Evolutionary conservation across 2,888 invertebrate genomes (phyloP).

Genomic region (Nomada goodeniana): DNA sequence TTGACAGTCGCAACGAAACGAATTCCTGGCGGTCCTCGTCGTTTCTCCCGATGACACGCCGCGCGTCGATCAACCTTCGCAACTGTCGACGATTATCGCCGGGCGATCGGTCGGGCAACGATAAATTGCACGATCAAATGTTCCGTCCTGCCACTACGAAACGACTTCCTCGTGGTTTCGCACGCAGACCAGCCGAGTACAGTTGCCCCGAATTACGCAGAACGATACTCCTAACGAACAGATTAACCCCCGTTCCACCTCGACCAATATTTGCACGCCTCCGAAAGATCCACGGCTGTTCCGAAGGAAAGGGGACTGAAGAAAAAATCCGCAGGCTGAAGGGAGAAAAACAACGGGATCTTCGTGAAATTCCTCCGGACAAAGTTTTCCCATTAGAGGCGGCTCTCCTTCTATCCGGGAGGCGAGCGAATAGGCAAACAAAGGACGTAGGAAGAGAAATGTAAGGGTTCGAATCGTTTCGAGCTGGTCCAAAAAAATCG

Average conservation of each 20-base stretch:
- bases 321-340: not conserved
- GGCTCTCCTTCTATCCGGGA: constrained; percentile 9
- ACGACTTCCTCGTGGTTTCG: not conserved
- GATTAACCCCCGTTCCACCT: not conserved
- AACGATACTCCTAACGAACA: not conserved
- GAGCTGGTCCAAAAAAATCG: constrained; percentile 32
- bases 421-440: constrained; percentile 32
- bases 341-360: not conserved
- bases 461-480: constrained; percentile 9
- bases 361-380: constrained; percentile 22
- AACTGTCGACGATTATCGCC: not conserved
- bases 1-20: constrained; percentile 42
- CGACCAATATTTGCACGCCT: not conserved
- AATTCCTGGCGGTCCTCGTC: constrained; percentile 30
- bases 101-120: not conserved
- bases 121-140: not conserved
- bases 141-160: not conserved
- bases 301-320: not conserved
- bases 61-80: constrained; percentile 12
- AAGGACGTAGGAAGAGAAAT: constrained; percentile 35
- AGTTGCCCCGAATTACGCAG: not conserved
- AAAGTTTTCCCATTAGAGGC: constrained; percentile 37
- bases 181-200: not conserved
- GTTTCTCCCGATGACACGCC: not conserved
- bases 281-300: not conserved